phyloP scores from a whole-genome alignment of 1,140 invertebrate genomes.

The Pissodes strobi region DNA sequence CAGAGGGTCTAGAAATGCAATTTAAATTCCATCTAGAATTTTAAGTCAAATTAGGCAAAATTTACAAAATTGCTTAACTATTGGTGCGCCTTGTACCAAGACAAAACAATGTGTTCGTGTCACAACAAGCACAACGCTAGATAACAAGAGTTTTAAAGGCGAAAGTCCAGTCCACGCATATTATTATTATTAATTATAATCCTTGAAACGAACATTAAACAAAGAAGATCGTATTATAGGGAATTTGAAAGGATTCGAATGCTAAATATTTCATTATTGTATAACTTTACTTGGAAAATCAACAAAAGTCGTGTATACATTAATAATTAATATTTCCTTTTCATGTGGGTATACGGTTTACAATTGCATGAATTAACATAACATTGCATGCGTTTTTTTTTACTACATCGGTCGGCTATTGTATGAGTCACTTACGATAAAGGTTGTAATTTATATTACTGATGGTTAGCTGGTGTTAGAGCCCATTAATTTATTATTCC shows the following conservation, averaged over 20 bases:
- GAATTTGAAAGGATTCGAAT: slow-evolving; percentile 9
- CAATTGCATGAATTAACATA: slow-evolving; percentile 14
- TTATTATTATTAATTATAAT: slow-evolving; percentile 3
- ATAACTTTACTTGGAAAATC: slow-evolving; percentile 4
- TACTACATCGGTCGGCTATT: slow-evolving; percentile 5
- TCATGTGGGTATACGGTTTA: slow-evolving; percentile 12
- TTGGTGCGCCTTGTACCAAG: too few species aligned
- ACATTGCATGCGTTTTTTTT: slow-evolving; percentile 14
- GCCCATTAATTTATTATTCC: slow-evolving; percentile 6
- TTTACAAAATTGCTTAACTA: too few species aligned
- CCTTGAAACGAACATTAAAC: slow-evolving; percentile 6
- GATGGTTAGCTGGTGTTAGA: background rate
- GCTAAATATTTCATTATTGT: slow-evolving; percentile 13
- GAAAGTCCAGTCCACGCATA: background rate
- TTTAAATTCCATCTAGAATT: too few species aligned
- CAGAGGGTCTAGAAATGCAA: too few species aligned
- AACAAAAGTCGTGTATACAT: slow-evolving; percentile 10
- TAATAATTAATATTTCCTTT: slow-evolving; percentile 18
- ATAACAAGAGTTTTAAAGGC: too few species aligned
- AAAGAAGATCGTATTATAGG: slow-evolving; percentile 7
- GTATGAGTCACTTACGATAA: slow-evolving; percentile 12
- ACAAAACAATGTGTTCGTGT: too few species aligned
- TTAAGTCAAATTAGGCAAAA: too few species aligned
- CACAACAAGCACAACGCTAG: too few species aligned
- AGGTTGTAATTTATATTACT: slow-evolving; percentile 14